A percentile compares a stretch with the other conserved stretches of the same genome.
Conservation (phyloP, 2,797 vertebrate species). For the Cryptoprocta ferox region DNA sequence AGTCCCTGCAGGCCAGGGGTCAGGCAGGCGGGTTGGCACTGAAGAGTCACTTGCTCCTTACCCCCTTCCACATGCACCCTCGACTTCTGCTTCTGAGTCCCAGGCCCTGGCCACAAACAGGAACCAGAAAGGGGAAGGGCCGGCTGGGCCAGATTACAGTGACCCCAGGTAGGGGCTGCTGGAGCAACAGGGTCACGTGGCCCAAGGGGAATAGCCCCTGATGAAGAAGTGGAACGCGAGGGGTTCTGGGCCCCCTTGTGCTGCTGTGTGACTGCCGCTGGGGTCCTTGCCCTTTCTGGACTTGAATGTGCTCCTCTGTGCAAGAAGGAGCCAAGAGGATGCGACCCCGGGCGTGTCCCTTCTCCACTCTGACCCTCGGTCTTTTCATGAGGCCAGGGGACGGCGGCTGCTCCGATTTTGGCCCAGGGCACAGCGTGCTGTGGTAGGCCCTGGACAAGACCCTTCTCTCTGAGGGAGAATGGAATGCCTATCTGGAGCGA, state of each 20-base stretch:
- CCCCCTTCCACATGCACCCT: not conserved
- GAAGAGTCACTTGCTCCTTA: not conserved
- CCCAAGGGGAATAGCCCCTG: not conserved
- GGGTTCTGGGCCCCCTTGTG: not conserved
- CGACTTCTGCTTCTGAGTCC: not conserved
- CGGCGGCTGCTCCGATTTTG: not conserved
- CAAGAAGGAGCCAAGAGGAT: not conserved
- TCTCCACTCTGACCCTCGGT: not conserved
- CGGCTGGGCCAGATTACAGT: not conserved
- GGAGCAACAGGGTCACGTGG: not conserved
- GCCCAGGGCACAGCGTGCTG: not conserved
- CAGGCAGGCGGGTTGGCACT: too few relatives aligned
- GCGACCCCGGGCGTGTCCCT: not conserved
- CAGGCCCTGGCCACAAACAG: not conserved
- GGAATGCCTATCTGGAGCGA: not conserved
- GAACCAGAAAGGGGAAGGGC: slow-evolving; percentile 11
- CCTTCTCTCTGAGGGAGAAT: not conserved
- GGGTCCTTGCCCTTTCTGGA: not conserved
- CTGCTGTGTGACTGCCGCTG: rapidly evolving
- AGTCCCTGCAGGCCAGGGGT: not conserved
- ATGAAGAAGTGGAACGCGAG: rapidly evolving
- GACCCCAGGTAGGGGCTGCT: not conserved
- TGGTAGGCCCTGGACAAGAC: not conserved
- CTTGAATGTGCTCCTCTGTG: not conserved
- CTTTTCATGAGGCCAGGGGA: not conserved